Percentiles rank a stretch among this genome's conserved stretches.
phyloP scores from a whole-genome alignment of 2,888 invertebrate genomes.

The Hemicrepidius hirtus region DNA sequence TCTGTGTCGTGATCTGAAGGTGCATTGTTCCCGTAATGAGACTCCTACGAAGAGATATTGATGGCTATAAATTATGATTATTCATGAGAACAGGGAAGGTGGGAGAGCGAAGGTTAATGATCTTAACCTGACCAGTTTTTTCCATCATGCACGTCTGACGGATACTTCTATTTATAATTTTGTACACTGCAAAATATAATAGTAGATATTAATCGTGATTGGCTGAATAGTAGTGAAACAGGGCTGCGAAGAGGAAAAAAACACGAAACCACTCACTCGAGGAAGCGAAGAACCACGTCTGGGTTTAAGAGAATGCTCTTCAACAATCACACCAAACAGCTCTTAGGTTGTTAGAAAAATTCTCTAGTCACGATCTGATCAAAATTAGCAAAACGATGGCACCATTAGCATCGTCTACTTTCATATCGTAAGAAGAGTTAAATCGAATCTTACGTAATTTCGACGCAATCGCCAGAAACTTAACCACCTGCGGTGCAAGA shows the following conservation, averaged over 20 bases:
- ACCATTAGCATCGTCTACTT: neutral
- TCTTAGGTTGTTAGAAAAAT: neutral
- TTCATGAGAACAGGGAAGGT: constrained; percentile 60
- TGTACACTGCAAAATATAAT: constrained; percentile 24
- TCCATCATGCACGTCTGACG: constrained; percentile 44
- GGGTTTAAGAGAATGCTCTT: neutral
- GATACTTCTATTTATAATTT: constrained; percentile 32
- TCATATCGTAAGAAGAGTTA: neutral
- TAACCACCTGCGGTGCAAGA: constrained; percentile 21
- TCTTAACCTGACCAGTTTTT: constrained; percentile 63
- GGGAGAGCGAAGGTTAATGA: constrained; percentile 63
- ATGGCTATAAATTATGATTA: constrained; percentile 62
- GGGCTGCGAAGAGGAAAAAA: constrained; percentile 7
- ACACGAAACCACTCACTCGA: constrained; percentile 4
- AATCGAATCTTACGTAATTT: constrained; percentile 26
- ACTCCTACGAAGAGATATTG: constrained; percentile 60
- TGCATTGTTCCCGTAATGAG: constrained; percentile 59
- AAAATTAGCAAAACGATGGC: neutral
- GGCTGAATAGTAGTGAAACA: constrained; percentile 19
- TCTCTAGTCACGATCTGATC: neutral
- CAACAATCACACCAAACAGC: too few relatives aligned
- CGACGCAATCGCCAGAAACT: constrained; percentile 14
- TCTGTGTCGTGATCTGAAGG: constrained; percentile 51
- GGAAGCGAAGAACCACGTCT: neutral
- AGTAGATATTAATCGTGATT: constrained; percentile 20